A percentile compares a stretch with the other conserved stretches of the same genome.
phyloP scores from a whole-genome alignment of 2,797 vertebrate species.

The Urophycis tenuis region DNA sequence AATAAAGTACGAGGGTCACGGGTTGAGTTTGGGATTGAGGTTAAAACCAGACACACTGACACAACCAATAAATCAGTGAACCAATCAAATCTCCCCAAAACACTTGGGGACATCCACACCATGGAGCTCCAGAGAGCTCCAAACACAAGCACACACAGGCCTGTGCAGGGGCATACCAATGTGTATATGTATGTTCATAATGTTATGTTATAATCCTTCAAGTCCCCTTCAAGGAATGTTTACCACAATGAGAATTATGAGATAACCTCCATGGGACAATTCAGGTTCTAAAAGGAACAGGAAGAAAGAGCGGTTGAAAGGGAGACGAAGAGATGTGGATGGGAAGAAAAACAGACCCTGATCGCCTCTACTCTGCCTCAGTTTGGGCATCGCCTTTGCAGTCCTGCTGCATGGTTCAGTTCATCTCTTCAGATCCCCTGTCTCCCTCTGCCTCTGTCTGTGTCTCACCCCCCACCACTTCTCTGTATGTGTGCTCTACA shows the following conservation, averaged over 20 bases:
- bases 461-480: not conserved
- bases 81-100: not conserved
- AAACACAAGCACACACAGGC: not conserved
- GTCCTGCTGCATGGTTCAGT: constrained; percentile 30
- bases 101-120: not conserved
- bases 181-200: not conserved
- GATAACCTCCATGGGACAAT: not conserved
- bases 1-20: not conserved
- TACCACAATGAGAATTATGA: not conserved
- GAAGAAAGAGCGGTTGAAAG: constrained; percentile 4
- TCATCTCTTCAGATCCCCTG: constrained; percentile 44
- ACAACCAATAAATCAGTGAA: not conserved
- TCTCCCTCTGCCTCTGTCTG: constrained; percentile 14
- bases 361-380: constrained; percentile 42
- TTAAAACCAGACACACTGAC: not conserved
- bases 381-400: constrained; percentile 55
- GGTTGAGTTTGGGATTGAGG: not conserved
- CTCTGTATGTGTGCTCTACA: not conserved
- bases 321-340: not conserved
- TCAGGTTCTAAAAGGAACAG: not conserved
- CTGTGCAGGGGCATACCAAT: not conserved
- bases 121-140: not conserved
- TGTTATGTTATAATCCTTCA: not conserved
- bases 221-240: not conserved
- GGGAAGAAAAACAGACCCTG: not conserved